A percentile compares a stretch with the other conserved stretches of the same genome.
Evolutionary conservation across 2,888 invertebrate genomes (phyloP).

Genomic region (Drepana falcataria): DNA sequence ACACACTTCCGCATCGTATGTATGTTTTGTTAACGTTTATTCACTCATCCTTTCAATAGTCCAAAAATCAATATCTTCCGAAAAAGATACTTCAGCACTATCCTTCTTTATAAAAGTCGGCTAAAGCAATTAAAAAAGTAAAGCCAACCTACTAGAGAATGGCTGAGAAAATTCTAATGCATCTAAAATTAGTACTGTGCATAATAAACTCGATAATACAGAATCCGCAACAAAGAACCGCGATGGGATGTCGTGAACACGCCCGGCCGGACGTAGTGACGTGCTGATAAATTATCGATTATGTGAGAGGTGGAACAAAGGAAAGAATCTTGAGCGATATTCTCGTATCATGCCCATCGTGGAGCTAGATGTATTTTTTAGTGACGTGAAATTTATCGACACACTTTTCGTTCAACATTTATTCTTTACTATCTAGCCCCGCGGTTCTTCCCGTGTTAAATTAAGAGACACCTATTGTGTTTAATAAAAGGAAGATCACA

Average conservation of each 20-base stretch:
- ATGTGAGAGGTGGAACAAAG: constrained; percentile 42
- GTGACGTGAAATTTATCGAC: constrained; percentile 21
- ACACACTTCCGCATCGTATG: too few species aligned
- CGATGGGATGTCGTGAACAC: constrained; percentile 18
- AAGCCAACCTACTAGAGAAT: neutral
- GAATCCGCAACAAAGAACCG: constrained; percentile 9
- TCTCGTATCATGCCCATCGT: constrained; percentile 29
- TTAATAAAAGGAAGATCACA: too few species aligned
- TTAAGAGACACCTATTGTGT: too few species aligned
- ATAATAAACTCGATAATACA: constrained; percentile 17
- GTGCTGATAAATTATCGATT: constrained; percentile 50
- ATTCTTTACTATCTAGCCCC: too few species aligned
- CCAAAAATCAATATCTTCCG: too few species aligned
- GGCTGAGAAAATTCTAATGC: constrained; percentile 4
- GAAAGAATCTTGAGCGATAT: constrained; percentile 36
- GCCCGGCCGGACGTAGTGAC: constrained; percentile 27
- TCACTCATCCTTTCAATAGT: too few species aligned
- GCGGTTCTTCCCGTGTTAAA: too few species aligned
- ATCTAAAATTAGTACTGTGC: constrained; percentile 16
- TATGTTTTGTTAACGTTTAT: too few species aligned
- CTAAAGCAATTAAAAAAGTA: too few species aligned
- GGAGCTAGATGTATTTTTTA: constrained; percentile 26
- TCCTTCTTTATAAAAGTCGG: too few species aligned
- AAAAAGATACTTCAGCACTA: too few species aligned
- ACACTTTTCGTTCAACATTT: neutral